Evolutionary conservation across 2,888 invertebrate genomes (phyloP).

Genomic region (Leuctra nigra): DNA sequence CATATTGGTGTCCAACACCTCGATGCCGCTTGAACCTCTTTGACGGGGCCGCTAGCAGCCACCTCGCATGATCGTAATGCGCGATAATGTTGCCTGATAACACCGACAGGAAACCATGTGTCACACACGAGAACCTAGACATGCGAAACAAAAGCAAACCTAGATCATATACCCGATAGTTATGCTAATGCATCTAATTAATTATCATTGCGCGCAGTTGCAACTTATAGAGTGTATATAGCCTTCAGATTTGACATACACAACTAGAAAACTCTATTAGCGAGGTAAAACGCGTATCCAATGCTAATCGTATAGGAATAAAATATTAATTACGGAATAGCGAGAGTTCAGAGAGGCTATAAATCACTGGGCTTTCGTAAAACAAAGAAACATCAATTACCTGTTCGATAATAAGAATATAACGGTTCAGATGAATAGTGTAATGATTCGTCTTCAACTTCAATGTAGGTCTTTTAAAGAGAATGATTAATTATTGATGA

Average conservation of each 20-base stretch:
- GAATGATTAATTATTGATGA: conserved; percentile 6
- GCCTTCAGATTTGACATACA: conserved; percentile 1
- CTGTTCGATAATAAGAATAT: too few relatives aligned
- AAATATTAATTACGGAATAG: conserved; percentile 11
- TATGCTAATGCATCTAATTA: conserved; percentile 22
- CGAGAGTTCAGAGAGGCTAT: conserved; percentile 1
- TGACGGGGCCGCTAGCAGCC: too few relatives aligned
- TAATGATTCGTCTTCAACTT: too few relatives aligned
- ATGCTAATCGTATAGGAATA: neutral
- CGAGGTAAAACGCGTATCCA: neutral
- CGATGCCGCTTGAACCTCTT: too few relatives aligned
- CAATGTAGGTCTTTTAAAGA: too few relatives aligned
- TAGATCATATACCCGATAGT: conserved; percentile 8
- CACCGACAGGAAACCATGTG: conserved; percentile 15
- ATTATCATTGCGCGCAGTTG: conserved; percentile 16
- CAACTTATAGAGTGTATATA: conserved; percentile 1
- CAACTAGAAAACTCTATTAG: conserved; percentile 21
- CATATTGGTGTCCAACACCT: too few relatives aligned
- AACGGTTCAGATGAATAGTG: too few relatives aligned
- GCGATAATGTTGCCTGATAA: too few relatives aligned
- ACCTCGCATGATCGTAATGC: too few relatives aligned
- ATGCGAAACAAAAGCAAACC: conserved; percentile 15
- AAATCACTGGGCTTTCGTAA: neutral
- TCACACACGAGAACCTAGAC: conserved; percentile 3
- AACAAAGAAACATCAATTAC: conserved; percentile 3